These are phyloP conservation scores for Drosophila robusta DNA, from an alignment of 2,888 invertebrate species.

Conservation along the genomic window DNA sequence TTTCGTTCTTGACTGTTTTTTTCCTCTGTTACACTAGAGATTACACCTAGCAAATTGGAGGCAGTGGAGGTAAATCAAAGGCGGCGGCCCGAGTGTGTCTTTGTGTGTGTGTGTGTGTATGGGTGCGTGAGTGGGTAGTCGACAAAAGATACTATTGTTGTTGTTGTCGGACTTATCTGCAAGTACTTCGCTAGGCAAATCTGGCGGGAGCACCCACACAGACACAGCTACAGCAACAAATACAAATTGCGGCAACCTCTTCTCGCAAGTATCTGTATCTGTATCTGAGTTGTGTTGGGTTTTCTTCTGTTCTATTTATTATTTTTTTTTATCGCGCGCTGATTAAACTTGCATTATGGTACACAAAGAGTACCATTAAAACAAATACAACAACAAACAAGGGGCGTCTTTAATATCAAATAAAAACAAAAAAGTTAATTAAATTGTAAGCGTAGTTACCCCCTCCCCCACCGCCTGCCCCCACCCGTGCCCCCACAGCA, in stretches of 20 bases:
- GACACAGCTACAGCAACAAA: background rate
- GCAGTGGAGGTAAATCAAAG: conserved; percentile 60
- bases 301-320: background rate
- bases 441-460: conserved; percentile 72
- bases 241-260: conserved; percentile 14
- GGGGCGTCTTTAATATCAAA: conserved; percentile 72
- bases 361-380: conserved; percentile 75
- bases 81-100: conserved; percentile 22
- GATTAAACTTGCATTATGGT: conserved; percentile 77
- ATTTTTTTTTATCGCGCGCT: conserved; percentile 66
- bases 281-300: conserved; percentile 1
- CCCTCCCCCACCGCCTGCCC: background rate
- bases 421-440: conserved; percentile 80
- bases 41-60: conserved; percentile 73
- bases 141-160: conserved; percentile 54
- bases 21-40: conserved; percentile 58
- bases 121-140: conserved; percentile 11
- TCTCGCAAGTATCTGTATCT: conserved; percentile 29
- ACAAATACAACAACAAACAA: conserved; percentile 64
- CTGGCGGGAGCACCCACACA: conserved; percentile 44
- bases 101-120: conserved; percentile 2
- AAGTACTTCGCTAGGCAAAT: conserved; percentile 67
- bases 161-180: conserved; percentile 57
- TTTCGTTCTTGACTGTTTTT: conserved; percentile 35
- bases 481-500: conserved; percentile 4